Evolutionary conservation across 2,113 vertebrate species (phyloP).

Genomic region (Cebidichthys violaceus): DNA sequence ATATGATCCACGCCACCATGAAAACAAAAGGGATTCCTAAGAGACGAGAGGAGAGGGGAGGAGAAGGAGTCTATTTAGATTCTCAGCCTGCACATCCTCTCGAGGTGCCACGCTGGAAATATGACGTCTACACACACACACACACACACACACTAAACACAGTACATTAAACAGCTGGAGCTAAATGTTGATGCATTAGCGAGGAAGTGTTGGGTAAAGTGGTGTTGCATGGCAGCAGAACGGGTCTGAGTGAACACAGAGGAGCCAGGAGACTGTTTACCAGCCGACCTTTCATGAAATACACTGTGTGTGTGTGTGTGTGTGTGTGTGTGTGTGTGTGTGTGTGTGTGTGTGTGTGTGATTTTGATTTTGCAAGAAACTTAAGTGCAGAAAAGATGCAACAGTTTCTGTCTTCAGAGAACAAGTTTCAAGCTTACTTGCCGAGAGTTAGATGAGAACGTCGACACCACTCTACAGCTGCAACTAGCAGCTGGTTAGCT

Average conservation of each 20-base stretch:
- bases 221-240: constrained; percentile 28
- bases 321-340: too few species aligned
- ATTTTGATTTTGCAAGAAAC: background rate
- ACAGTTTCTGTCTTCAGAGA: background rate
- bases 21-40: constrained; percentile 82
- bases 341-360: background rate
- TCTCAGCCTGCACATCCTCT: constrained; percentile 38
- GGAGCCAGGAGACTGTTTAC: constrained; percentile 37
- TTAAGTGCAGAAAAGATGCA: background rate
- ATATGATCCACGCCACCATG: constrained; percentile 89
- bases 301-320: background rate
- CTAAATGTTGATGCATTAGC: constrained; percentile 10
- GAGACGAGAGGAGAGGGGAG: background rate
- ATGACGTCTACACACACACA: background rate
- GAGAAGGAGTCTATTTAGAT: constrained; percentile 45
- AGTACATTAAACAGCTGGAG: constrained; percentile 43
- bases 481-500: too few species aligned
- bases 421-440: background rate
- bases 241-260: constrained; percentile 13
- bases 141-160: constrained; percentile 14
- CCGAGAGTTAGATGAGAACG: too few species aligned
- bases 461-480: background rate
- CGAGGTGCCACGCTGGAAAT: constrained; percentile 45
- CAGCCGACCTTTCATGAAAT: background rate
- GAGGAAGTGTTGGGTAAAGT: constrained; percentile 38